These are phyloP conservation scores for Schizopygopsis malacanthus DNA, from an alignment of 2,797 vertebrate species.

Conservation along the genomic window DNA sequence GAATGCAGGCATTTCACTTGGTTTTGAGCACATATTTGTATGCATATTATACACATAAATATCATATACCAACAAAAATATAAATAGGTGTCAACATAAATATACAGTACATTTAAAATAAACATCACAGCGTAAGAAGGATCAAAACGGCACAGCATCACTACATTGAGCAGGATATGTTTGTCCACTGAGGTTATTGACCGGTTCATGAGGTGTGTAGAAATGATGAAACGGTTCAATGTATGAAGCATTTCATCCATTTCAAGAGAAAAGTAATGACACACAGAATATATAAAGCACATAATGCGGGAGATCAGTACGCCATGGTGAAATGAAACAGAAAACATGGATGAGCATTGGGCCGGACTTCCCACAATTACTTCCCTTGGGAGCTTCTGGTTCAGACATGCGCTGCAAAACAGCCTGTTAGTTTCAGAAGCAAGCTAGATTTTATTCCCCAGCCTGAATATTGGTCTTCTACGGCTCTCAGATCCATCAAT, in stretches of 20 bases:
- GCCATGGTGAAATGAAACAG: constrained; percentile 12
- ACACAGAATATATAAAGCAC: constrained; percentile 26
- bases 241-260: constrained; percentile 28
- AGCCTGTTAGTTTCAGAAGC: constrained; percentile 48
- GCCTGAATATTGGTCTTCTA: constrained; percentile 38
- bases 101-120: background rate
- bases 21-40: background rate
- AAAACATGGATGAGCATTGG: constrained; percentile 28
- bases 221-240: constrained; percentile 30
- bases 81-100: constrained; percentile 4
- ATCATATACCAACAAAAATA: background rate
- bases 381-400: constrained; percentile 44
- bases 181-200: constrained; percentile 19
- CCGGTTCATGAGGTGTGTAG: constrained; percentile 10
- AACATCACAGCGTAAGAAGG: background rate
- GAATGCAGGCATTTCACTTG: background rate
- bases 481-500: constrained; percentile 63
- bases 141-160: background rate
- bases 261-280: constrained; percentile 34
- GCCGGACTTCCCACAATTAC: constrained; percentile 42
- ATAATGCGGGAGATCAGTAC: background rate
- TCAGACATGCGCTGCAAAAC: constrained; percentile 40
- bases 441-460: constrained; percentile 56
- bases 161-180: constrained; percentile 18
- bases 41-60: background rate